These are phyloP conservation scores for Opisthocomus hoazin DNA, from an alignment of 2,113 vertebrate genomes.

Conservation along the genomic window DNA sequence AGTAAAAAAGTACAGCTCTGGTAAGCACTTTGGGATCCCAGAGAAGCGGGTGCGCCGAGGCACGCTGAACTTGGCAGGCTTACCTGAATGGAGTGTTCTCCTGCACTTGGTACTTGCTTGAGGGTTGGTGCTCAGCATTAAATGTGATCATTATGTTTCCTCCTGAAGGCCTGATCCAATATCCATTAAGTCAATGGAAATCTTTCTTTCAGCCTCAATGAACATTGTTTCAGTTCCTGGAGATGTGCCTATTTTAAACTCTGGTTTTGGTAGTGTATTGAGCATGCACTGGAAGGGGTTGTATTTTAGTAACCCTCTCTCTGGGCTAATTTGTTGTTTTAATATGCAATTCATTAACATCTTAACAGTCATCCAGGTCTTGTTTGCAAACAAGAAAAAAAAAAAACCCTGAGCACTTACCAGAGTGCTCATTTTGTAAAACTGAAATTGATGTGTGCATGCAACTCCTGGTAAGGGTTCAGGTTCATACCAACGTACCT, in stretches of 20 bases:
- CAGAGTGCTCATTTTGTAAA: not conserved
- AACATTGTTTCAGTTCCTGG: not conserved
- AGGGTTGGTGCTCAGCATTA: not conserved
- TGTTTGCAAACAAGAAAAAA: not conserved
- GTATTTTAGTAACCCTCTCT: not conserved
- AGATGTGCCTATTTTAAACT: not conserved
- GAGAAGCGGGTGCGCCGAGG: not conserved
- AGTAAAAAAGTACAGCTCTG: not conserved
- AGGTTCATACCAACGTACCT: not conserved
- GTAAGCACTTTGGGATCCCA: conserved; percentile 16
- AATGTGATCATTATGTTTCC: not conserved
- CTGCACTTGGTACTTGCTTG: not conserved
- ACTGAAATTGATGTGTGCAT: rapidly evolving
- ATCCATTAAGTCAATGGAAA: not conserved
- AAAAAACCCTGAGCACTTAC: not conserved
- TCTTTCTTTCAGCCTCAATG: not conserved
- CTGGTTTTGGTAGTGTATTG: not conserved
- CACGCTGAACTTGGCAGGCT: conserved; percentile 38
- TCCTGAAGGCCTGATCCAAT: not conserved
- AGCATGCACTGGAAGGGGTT: not conserved
- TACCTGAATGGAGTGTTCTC: not conserved
- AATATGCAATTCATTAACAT: not conserved
- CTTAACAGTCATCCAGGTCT: not conserved
- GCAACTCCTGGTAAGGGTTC: not conserved
- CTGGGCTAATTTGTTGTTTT: not conserved